A percentile compares a stretch with the other conserved stretches of the same genome.
Conservation (phyloP, 1,140 invertebrate genomes). For the Hetaerina americana region DNA sequence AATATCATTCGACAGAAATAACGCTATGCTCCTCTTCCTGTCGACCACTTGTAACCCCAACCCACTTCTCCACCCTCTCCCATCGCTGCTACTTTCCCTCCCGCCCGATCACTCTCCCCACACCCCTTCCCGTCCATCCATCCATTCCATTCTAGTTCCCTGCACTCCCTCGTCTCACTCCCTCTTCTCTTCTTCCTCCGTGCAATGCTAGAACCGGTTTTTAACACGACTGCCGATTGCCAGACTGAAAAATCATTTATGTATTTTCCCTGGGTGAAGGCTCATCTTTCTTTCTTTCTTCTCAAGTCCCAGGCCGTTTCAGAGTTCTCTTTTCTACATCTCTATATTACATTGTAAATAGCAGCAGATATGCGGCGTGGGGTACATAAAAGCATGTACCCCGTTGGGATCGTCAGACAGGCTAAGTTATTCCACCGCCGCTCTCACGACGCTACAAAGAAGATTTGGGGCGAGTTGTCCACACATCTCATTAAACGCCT, state of each 20-base stretch:
- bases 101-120: too few species aligned
- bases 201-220: not conserved
- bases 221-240: not conserved
- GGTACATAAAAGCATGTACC: not conserved
- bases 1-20: too few species aligned
- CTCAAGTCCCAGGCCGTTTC: not conserved
- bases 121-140: not conserved
- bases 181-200: not conserved
- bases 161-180: not conserved
- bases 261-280: not conserved
- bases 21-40: too few species aligned
- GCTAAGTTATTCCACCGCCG: not conserved
- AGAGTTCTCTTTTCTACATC: not conserved
- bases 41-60: too few species aligned
- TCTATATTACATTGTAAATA: slow-evolving; percentile 1
- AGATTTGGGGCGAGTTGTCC: not conserved
- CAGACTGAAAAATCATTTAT: not conserved
- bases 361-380: not conserved
- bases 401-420: not conserved
- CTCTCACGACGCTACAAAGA: not conserved
- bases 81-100: not conserved
- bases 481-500: not conserved
- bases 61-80: not conserved
- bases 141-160: too few species aligned
- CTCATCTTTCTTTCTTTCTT: not conserved